Evolutionary conservation across 1,140 invertebrate genomes (phyloP), one percentile per base, ranked within the genome.

Genomic region (Meloidogyne floridensis): DNA sequence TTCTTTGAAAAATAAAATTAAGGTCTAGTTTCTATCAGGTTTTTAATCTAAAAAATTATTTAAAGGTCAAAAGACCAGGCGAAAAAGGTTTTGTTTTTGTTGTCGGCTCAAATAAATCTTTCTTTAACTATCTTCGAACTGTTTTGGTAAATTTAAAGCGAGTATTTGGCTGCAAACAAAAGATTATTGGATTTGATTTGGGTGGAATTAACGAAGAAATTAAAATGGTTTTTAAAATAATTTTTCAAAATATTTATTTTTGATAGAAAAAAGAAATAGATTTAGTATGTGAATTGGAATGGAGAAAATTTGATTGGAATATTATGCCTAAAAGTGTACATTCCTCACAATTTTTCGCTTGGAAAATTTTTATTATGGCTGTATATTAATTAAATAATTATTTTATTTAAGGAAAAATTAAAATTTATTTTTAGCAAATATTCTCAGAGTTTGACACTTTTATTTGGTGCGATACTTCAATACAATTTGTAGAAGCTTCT

Each of bases 401-500:
- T 32, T 32, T 32, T 32, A 32, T 32, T 32, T 51, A 72, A 43
- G n/a, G n/a, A 11, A 11, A 59, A 59, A 59, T 3, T 15, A 59
- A 59, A 65, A n/a, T 65, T 65, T 65, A 54, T 54, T 20, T 54
- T 47, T 8, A 74, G 72, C 72, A 74, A 74, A 74, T 54, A 54
- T 74, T 18, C 18, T 15, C 53, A 54, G 72, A 74, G 15, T 74
- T 74, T 54, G 72, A 74, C 7, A 74, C 72, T 7, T 74, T 74
- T n/a, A 74, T 74, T 7, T 74, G 72, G 72, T 74, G 72, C 18
- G 72, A 74, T n/a, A 74, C 18, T 54, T 74, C 72, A 6, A 54
- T 74, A 51, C n/a, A 13, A n/a, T 74, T 74, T n/a, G 3, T 20
- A 15, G 53, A 47, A 5, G 4, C 18, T 54, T 8, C 20, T 74